Conservation (phyloP, 2,113 vertebrate genomes). For the Glaucidium brasilianum region DNA sequence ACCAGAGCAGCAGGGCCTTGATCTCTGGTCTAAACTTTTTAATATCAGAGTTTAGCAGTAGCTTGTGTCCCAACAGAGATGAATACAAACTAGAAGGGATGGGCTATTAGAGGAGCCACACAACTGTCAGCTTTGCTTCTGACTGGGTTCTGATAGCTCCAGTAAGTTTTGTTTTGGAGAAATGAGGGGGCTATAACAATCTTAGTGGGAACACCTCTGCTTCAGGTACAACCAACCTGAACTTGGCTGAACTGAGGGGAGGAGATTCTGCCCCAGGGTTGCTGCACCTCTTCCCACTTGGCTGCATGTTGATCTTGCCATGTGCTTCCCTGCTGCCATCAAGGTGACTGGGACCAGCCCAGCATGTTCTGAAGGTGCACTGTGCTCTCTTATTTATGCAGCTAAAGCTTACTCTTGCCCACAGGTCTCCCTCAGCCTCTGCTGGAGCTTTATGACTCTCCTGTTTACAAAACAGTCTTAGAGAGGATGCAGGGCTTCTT, state of each 20-base stretch:
- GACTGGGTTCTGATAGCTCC: background rate
- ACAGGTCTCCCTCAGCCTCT: slow-evolving; percentile 85
- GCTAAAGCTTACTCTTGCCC: background rate
- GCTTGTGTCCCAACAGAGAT: background rate
- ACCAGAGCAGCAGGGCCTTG: background rate
- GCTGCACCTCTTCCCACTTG: background rate
- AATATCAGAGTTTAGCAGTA: background rate
- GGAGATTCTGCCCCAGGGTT: background rate
- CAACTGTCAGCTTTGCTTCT: background rate
- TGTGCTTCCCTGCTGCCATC: accelerated
- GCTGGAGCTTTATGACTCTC: slow-evolving; percentile 84
- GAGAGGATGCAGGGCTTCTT: slow-evolving; percentile 97
- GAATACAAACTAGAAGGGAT: background rate
- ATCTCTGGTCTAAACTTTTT: background rate
- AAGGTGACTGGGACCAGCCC: background rate
- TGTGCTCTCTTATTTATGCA: background rate
- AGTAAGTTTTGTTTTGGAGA: background rate
- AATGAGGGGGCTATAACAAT: background rate
- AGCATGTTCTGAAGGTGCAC: background rate
- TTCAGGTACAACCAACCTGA: background rate
- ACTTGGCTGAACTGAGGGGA: background rate
- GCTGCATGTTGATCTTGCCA: background rate
- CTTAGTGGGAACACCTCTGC: background rate
- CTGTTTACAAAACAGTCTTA: slow-evolving; percentile 83
- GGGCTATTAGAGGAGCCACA: background rate